Base-by-base conservation (phyloP, 1,140 invertebrate genomes). In the Drosophila seguyi region DNA sequence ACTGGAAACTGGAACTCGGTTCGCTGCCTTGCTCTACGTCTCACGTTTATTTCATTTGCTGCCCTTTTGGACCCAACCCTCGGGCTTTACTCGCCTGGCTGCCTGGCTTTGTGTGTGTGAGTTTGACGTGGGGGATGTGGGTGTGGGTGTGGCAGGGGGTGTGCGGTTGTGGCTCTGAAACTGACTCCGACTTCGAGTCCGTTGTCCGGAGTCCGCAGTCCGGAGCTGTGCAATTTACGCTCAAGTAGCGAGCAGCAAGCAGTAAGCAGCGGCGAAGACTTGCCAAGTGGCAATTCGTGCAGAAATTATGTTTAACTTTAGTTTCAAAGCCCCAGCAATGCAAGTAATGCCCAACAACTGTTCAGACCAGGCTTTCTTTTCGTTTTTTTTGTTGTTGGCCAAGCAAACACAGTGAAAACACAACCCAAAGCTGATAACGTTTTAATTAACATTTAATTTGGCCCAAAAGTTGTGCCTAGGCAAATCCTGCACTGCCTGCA, bases 361-460 rank as follows among this genome's bases (percentile, higher is more conserved):
- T 47, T 83, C 42, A 45, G 20, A 63, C 50, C 48, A 18, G 36
- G 29, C 22, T 73, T 50, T 61, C 27, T 29, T 10, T 25, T 29
- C 45, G n/a, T 41, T 34, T 39, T 22, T 68, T 25, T 39, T 39
- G 5, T 18, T 18, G 10, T 16, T 13, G 20, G 53, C 60, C 25
- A 39, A 36, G 27, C 53, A 57, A 52, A 25, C 56, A 60, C n/a
- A 55, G 52, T 11, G 20, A 22, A 38, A 55, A 38, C 16, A 18
- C n/a, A 20, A 25, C 29, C 53, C 39, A 16, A 55, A 55, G 18
- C 72, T 80, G 79, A 83, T 87, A 80, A 77, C 77, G 79, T 84
- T 88, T 90, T 88, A 88, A 88, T 88, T 88, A 90, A 88, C 85
- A 88, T 87, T 87, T 87, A 87, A 87, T 87, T 87, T 88, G 78